phyloP scores from a whole-genome alignment of 2,888 invertebrate genomes.

The Eupithecia abbreviata region DNA sequence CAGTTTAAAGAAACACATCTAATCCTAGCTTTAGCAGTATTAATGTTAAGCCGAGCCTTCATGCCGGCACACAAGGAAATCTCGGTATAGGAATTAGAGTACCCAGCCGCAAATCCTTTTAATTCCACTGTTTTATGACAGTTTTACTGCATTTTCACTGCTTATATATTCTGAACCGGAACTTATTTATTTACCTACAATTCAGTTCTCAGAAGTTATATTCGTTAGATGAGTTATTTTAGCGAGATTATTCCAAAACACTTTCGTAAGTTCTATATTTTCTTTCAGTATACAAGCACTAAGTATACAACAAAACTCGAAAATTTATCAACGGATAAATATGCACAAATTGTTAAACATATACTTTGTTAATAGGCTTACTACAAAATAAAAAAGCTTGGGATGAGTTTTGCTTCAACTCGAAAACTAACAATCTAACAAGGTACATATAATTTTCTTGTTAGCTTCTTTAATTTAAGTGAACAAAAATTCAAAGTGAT shows the following conservation, averaged over 20 bases:
- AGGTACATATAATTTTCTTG: no score
- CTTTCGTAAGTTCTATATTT: not conserved
- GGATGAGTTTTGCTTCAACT: no score
- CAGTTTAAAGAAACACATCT: conserved; percentile 26
- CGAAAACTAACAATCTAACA: no score
- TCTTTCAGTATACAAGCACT: no score
- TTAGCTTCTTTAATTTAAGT: no score
- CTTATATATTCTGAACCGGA: conserved; percentile 5
- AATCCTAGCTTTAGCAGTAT: conserved; percentile 24
- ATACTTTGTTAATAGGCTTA: no score
- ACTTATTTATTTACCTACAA: not conserved
- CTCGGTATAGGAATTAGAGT: conserved; percentile 10
- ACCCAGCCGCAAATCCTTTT: conserved; percentile 9
- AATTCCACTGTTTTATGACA: conserved; percentile 17
- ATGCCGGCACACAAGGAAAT: conserved; percentile 3
- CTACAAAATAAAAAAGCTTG: no score
- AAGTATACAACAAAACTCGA: no score
- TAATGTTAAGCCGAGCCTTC: conserved; percentile 23
- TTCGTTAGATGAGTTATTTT: not conserved
- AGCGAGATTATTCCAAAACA: not conserved
- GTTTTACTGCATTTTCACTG: conserved; percentile 9
- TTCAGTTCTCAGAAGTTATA: not conserved
- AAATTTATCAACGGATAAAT: no score
- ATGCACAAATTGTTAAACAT: no score
- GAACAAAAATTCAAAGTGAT: no score